These are phyloP conservation scores for Catocala fraxini DNA, from an alignment of 2,888 invertebrate genomes.

Conservation along the genomic window DNA sequence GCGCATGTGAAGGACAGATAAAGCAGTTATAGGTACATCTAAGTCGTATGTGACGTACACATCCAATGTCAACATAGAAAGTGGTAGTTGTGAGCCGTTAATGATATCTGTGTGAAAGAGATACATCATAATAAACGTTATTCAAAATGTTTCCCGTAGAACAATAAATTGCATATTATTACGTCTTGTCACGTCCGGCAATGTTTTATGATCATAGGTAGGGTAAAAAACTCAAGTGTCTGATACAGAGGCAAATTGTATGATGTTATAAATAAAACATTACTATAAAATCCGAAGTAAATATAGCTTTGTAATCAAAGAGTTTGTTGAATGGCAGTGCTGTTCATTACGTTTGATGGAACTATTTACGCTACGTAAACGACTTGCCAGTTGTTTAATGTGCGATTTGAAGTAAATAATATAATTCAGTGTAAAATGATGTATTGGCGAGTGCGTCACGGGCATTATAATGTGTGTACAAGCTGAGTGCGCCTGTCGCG, in stretches of 20 bases:
- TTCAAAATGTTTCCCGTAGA: slow-evolving; percentile 36
- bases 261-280: slow-evolving; percentile 10
- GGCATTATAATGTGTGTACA: slow-evolving; percentile 15
- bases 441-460: slow-evolving; percentile 11
- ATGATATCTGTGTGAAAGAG: slow-evolving; percentile 13
- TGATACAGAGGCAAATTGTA: slow-evolving; percentile 9
- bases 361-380: slow-evolving; percentile 38
- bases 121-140: slow-evolving; percentile 33
- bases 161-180: slow-evolving; percentile 58
- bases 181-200: slow-evolving; percentile 60
- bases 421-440: slow-evolving; percentile 18
- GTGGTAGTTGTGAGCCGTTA: slow-evolving; percentile 2
- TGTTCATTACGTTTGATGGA: slow-evolving; percentile 22
- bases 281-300: slow-evolving; percentile 1
- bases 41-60: slow-evolving; percentile 13
- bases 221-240: slow-evolving; percentile 42
- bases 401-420: slow-evolving; percentile 17
- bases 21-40: slow-evolving; percentile 5
- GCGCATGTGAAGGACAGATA: slow-evolving; percentile 23
- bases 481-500: slow-evolving; percentile 42
- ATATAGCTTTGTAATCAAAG: slow-evolving; percentile 19
- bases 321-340: slow-evolving; percentile 27
- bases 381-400: slow-evolving; percentile 19
- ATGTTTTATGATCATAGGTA: slow-evolving; percentile 52
- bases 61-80: slow-evolving; percentile 24